Conservation (phyloP, 2,113 vertebrate species). For the Australoheros scitulus region DNA sequence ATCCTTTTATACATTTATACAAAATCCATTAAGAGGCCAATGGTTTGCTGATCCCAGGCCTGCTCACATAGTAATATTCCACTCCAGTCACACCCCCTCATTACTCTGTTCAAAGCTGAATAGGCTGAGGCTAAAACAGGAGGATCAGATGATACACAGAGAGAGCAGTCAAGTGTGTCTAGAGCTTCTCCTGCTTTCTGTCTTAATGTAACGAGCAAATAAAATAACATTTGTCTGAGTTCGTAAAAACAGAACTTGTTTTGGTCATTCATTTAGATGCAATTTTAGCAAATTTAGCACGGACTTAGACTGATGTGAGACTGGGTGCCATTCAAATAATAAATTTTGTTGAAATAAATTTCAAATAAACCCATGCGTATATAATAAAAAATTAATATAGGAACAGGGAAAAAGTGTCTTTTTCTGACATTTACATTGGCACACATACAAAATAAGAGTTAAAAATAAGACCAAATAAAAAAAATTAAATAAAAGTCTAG, state of each 20-base stretch:
- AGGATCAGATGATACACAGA: background rate
- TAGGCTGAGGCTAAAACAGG: background rate
- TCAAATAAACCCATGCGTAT: too few species aligned
- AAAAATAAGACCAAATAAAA: background rate
- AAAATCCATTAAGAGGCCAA: background rate
- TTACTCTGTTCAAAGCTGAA: conserved; percentile 1
- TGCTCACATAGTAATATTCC: background rate
- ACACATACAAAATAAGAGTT: too few species aligned
- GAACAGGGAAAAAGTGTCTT: too few species aligned
- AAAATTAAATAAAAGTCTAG: background rate
- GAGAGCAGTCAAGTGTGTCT: background rate
- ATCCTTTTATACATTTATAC: background rate
- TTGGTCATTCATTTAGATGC: background rate
- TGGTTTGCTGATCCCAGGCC: background rate
- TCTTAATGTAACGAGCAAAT: background rate
- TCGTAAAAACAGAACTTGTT: background rate
- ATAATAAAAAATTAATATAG: too few species aligned
- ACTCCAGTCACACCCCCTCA: background rate
- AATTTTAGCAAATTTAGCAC: background rate
- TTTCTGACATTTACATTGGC: too few species aligned
- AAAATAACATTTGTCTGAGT: background rate
- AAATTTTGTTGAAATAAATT: too few species aligned
- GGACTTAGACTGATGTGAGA: background rate
- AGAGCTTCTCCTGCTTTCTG: background rate
- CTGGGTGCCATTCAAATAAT: background rate